Conservation (phyloP, 37 sponge, comb jelly and placozoan genomes). For the Aplysina aerophoba region DNA sequence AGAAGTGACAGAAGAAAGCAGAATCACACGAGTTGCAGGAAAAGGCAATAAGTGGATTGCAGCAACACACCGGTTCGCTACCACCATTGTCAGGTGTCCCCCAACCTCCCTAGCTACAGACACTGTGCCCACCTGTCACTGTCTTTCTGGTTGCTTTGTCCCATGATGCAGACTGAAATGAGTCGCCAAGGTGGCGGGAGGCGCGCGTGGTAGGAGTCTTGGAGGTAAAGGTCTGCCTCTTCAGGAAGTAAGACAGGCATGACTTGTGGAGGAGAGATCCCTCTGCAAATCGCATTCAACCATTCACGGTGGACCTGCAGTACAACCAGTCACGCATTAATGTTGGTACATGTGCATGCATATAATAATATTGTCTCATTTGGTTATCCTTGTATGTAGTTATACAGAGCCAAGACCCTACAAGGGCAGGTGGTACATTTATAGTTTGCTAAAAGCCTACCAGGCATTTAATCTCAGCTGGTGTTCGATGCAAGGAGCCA, state of each 20-base stretch:
- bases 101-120: too few relatives aligned
- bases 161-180: background rate
- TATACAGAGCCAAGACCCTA: too few relatives aligned
- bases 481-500: background rate
- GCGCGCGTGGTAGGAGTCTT: background rate
- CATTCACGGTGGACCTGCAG: conserved; percentile 6
- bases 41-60: too few relatives aligned
- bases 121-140: too few relatives aligned
- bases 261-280: background rate
- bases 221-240: conserved; percentile 31
- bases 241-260: background rate
- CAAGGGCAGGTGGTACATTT: too few relatives aligned
- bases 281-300: background rate
- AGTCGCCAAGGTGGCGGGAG: background rate
- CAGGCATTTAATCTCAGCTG: too few relatives aligned
- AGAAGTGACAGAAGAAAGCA: too few relatives aligned
- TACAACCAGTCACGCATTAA: background rate
- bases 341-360: background rate
- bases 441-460: too few relatives aligned
- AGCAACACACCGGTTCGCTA: too few relatives aligned
- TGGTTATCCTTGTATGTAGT: background rate
- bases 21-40: too few relatives aligned
- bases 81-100: too few relatives aligned
- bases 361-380: background rate
- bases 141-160: too few relatives aligned